Base-by-base conservation (phyloP, 2,888 invertebrate species). In the Catocala nupta region DNA sequence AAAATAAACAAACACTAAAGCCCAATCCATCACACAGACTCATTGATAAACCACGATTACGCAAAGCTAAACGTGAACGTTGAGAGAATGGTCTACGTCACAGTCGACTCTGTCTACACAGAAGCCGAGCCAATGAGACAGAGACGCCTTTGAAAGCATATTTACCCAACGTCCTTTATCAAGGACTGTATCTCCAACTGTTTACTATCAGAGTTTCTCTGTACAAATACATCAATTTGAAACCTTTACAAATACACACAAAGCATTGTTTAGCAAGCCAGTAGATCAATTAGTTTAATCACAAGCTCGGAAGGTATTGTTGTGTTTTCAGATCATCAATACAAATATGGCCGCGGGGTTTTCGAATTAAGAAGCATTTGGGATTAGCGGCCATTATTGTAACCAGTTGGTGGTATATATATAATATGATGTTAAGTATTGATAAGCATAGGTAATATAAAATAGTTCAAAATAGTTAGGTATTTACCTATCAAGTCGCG, bases 341-440 rank as follows among this genome's bases (percentile, higher is more conserved):
- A 61, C 69, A 65, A 60, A 65, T 39, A 63, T 55, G 13, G 5
- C 63, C 57, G n/a, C 5, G 45, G 69, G 45, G 69, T 59, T 58
- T 67, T 49, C 5, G 48, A 54, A 63, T 66, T 59, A 72, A 63
- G 55, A 57, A 66, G 47, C 45, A 51, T 43, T 65, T 42, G 45
- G 53, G 10, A n/a, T 44, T 25, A 25, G 25, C 25, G 4, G 25
- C 25, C 25, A 25, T 1, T 25, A 25, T 25, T 25, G 25, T 25
- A 25, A 25, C 25, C 25, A 25, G 1, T 25, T 25, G 25, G 25
- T 25, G 25, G 4, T 25, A 25, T 25, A 4, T 25, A 25, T 25
- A 25, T 25, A 25, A 25, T 25, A 16, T 25, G 25, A 25, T 25
- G 4, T 25, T 25, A 25, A 25, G 25, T 1, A 25, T 25, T 25